Evolutionary conservation across 2,888 invertebrate species (phyloP), one percentile per base, ranked within the genome.

Genomic region (Parnassius glacialis): DNA sequence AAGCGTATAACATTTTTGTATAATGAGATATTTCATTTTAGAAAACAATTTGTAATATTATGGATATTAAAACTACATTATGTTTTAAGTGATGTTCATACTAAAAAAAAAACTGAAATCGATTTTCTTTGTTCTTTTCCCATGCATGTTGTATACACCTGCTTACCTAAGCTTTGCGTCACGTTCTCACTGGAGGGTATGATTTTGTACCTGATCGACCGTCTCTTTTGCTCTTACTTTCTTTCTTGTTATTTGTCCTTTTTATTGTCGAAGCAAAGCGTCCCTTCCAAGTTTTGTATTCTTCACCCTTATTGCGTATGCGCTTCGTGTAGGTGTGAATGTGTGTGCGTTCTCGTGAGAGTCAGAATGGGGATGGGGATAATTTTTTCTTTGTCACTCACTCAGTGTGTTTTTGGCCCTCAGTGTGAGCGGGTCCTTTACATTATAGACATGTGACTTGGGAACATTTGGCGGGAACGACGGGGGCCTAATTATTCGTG

Each of bases 221-320:
- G 67, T 87, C 85, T 77, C 78, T 79, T 74, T 87, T 80, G 65
- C 71, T 68, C 79, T 60, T 63, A 64, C 66, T 58, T 60, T 65
- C 64, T 13, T 48, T 48, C 67, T 56, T 51, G 61, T 72, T 72
- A 43, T 64, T 67, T 68, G 74, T 87, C 84, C 78, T 80, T 76
- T 74, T 85, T 71, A 70, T 44, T 44, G 47, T 43, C n/a, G 56
- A n/a, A 48, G 73, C 79, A 41, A n/a, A 48, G 73, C 79, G 80
- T 80, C 83, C 84, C 83, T 83, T 82, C 72, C 69, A 51, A 75
- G 83, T 85, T 85, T 85, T 84, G 79, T 84, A 74, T 80, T 84
- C 83, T 80, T 80, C 84, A 85, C 89, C 89, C 90, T 85, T 87
- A 85, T 82, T 84, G 78, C 79, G 83, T 80, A 75, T 76, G 76